Evolutionary conservation across 2,797 vertebrate genomes (phyloP), one percentile per base, ranked within the genome.

Genomic region (Rhinatrema bivittatum): DNA sequence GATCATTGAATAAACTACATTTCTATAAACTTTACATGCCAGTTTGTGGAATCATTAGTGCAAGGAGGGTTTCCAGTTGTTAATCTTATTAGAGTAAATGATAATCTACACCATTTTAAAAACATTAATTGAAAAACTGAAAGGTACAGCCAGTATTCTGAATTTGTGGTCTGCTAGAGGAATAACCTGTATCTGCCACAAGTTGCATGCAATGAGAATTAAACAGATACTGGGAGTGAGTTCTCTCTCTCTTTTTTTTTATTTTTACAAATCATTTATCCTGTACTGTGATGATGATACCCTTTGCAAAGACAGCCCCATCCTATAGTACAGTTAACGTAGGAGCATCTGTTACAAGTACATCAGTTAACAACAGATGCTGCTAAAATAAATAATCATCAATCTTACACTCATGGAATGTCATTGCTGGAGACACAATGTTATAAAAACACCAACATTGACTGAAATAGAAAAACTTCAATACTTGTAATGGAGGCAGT

Each of bases 321-420:
- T n/a, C n/a, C n/a, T n/a, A n/a, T n/a, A n/a, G n/a, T n/a, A n/a
- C n/a, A n/a, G n/a, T n/a, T 70, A 58, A 76, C 72, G 44, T 50
- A 68, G 58, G 43, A 74, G 19, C 63, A 81, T 68, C 65, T 79
- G 70, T 38, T 69, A 42, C 10, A 48, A 65, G 20, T 45, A 44
- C 34, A 56, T 7, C 9, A 18, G 36, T 58, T 44, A 68, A 38
- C 45, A 74, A 42, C 68, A 81, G 73, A 64, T 77, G 72, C 43
- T 76, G 20, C 40, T 37, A 22, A 29, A 62, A 41, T 64, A 75
- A 72, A 74, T 48, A 69, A 42, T 53, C 31, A 72, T 78, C 56
- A 58, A 52, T 75, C 61, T 74, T 55, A 27, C 1, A 15, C 26
- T 53, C 47, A 65, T 53, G 39, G 64, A 60, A 39, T 36, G 27